A percentile compares a stretch with the other conserved stretches of the same genome.
Evolutionary conservation across 2,797 vertebrate genomes (phyloP).

Genomic region (Varecia variegata): DNA sequence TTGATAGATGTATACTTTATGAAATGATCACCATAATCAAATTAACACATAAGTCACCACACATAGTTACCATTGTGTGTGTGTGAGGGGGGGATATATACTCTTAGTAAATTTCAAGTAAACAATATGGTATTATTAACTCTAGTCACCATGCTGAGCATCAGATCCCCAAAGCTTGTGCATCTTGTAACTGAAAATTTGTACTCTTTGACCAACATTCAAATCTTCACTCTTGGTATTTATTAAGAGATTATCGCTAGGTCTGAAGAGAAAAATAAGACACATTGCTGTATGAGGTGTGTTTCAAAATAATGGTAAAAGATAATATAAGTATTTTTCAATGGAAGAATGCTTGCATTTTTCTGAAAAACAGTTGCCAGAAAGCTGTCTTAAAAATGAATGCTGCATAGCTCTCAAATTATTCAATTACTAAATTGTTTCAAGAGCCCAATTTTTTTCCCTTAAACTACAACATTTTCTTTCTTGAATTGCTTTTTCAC

Average conservation of each 20-base stretch:
- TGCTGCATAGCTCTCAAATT: slow-evolving; percentile 10
- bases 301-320: slow-evolving; percentile 37
- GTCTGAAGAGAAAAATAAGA: neutral
- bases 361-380: slow-evolving; percentile 15
- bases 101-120: neutral
- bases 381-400: slow-evolving; percentile 52
- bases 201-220: neutral
- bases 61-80: neutral
- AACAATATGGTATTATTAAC: neutral
- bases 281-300: neutral
- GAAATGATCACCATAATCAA: neutral
- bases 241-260: neutral
- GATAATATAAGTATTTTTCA: neutral
- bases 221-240: neutral
- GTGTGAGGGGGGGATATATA: no score
- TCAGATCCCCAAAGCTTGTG: neutral
- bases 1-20: neutral
- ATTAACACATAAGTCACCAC: neutral
- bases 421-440: slow-evolving; percentile 46
- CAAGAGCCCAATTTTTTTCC: slow-evolving; percentile 13
- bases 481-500: neutral
- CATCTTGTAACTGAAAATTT: neutral
- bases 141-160: neutral
- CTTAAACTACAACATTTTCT: neutral
- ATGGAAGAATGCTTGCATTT: neutral